phyloP scores from a whole-genome alignment of 2,888 invertebrate species.

The Mimachlamys varia region DNA sequence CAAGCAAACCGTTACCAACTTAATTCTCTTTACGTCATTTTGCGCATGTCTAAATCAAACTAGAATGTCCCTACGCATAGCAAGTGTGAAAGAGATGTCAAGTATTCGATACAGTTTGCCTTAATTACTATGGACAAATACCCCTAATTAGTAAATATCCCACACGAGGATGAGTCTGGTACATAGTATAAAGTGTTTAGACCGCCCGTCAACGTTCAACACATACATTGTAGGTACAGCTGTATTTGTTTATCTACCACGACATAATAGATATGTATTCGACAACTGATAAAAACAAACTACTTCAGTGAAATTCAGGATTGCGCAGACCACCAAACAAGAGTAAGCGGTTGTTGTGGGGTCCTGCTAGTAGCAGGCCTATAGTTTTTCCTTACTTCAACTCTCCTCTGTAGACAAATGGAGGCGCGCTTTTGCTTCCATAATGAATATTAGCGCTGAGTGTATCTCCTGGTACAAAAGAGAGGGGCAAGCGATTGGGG shows the following conservation, averaged over 20 bases:
- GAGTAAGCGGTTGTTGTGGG: too few relatives aligned
- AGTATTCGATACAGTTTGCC: neutral
- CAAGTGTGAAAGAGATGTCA: neutral
- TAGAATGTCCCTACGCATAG: neutral
- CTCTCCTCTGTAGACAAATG: neutral
- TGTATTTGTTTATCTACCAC: too few relatives aligned
- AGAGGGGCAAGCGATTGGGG: neutral
- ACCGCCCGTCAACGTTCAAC: too few relatives aligned
- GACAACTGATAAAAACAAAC: neutral
- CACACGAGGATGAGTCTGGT: neutral
- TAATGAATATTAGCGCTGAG: neutral
- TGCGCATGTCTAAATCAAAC: neutral
- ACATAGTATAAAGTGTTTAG: neutral
- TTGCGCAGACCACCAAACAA: neutral
- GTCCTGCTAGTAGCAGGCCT: neutral
- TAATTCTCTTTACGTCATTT: neutral
- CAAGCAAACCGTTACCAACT: too few relatives aligned
- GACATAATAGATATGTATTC: neutral
- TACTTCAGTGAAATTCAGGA: neutral
- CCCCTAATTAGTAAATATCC: too few relatives aligned
- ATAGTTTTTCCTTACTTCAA: neutral
- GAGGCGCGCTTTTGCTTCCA: neutral
- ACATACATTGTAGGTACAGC: too few relatives aligned
- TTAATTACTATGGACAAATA: too few relatives aligned
- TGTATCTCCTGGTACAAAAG: neutral